These are phyloP conservation scores for Muscidifurax raptorellus DNA, from an alignment of 1,140 invertebrate genomes.

Conservation along the genomic window DNA sequence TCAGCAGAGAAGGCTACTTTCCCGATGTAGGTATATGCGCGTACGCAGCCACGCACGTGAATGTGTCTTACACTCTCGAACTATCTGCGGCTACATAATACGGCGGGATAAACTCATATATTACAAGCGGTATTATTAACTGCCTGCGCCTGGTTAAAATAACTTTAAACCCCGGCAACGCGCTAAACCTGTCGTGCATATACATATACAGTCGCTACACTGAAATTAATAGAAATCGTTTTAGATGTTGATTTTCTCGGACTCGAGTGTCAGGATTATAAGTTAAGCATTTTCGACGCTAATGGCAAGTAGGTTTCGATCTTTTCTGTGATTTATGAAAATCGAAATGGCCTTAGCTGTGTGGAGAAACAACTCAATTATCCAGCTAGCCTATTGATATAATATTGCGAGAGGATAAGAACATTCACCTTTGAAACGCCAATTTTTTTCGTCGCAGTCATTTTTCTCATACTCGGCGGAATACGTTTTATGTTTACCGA, in stretches of 20 bases:
- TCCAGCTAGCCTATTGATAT: neutral
- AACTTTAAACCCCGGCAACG: neutral
- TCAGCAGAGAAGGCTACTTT: constrained; percentile 15
- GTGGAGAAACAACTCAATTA: constrained; percentile 5
- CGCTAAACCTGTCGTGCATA: neutral
- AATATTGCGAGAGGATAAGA: neutral
- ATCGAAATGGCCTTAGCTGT: neutral
- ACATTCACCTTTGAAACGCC: no score
- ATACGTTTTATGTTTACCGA: no score
- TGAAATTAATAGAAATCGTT: constrained; percentile 38
- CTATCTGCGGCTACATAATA: constrained; percentile 25
- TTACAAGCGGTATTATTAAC: constrained; percentile 29
- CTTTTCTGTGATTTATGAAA: constrained; percentile 20
- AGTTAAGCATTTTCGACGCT: neutral
- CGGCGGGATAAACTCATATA: constrained; percentile 8
- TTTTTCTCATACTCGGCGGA: no score
- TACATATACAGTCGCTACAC: neutral
- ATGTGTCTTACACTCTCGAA: neutral
- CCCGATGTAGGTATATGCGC: neutral
- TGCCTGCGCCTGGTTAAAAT: neutral
- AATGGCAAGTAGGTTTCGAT: neutral
- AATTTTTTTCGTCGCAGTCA: no score
- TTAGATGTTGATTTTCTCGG: constrained; percentile 18
- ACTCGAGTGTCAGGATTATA: constrained; percentile 30
- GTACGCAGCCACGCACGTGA: neutral